A percentile compares a stretch with the other conserved stretches of the same genome.
These are phyloP conservation scores for Endomychus coccineus DNA, from an alignment of 2,888 invertebrate genomes.

Conservation along the genomic window DNA sequence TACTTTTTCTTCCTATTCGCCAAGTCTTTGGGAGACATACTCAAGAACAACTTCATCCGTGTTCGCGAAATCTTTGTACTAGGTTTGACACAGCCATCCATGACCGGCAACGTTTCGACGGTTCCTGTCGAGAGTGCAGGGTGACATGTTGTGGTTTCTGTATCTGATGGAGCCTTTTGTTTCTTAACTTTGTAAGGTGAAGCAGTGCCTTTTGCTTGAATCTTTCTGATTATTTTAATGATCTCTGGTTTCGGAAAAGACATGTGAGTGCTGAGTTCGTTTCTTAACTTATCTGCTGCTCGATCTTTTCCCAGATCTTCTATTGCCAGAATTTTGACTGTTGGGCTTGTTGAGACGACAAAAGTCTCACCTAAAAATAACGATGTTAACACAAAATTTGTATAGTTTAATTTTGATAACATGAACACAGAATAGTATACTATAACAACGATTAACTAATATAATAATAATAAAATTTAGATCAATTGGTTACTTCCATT, in stretches of 20 bases:
- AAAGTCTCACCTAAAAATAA: too few species aligned
- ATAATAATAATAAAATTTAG: too few species aligned
- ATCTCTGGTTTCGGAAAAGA: conserved; percentile 14
- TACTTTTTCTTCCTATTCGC: conserved; percentile 22
- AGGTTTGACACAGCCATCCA: not conserved
- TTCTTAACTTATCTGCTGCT: conserved; percentile 28
- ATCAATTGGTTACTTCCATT: too few species aligned
- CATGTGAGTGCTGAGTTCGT: conserved; percentile 25
- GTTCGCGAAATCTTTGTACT: conserved; percentile 1
- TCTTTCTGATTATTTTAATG: conserved; percentile 1
- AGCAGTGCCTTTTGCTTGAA: not conserved
- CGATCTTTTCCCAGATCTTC: conserved; percentile 30
- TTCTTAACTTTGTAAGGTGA: not conserved
- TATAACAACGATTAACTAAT: too few species aligned
- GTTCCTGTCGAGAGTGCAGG: conserved; percentile 1
- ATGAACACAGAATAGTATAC: too few species aligned
- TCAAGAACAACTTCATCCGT: conserved; percentile 33
- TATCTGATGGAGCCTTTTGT: not conserved
- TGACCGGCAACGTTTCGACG: not conserved
- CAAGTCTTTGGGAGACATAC: conserved; percentile 31
- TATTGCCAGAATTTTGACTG: conserved; percentile 30
- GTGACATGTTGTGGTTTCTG: not conserved
- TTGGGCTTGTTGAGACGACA: too few species aligned
- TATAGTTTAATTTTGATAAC: too few species aligned
- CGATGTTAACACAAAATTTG: too few species aligned